Evolutionary conservation across 2,888 invertebrate genomes (phyloP).

Genomic region (Mythimna lalbum): DNA sequence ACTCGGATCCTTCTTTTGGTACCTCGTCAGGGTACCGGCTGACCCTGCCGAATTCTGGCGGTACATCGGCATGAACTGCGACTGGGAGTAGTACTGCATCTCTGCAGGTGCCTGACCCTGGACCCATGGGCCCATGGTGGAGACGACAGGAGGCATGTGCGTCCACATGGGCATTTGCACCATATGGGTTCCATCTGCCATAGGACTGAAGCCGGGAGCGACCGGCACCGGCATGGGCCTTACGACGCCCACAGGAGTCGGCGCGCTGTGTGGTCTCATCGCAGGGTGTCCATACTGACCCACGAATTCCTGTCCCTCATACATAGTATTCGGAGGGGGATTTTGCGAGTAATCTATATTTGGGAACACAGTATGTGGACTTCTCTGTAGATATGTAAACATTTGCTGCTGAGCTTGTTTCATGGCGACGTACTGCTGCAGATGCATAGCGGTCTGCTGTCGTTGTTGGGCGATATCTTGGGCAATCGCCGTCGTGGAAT

Average conservation of each 20-base stretch:
- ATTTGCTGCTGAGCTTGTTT: slow-evolving; percentile 89
- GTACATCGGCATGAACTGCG: slow-evolving; percentile 86
- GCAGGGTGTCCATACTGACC: slow-evolving; percentile 82
- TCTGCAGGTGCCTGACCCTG: slow-evolving; percentile 82
- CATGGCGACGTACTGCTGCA: slow-evolving; percentile 90
- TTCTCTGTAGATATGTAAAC: slow-evolving; percentile 85
- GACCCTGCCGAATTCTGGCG: slow-evolving; percentile 87
- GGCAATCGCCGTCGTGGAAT: slow-evolving; percentile 74
- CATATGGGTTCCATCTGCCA: slow-evolving; percentile 82
- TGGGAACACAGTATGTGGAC: slow-evolving; percentile 86
- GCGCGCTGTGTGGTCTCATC: slow-evolving; percentile 84
- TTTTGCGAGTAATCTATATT: slow-evolving; percentile 80
- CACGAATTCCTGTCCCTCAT: slow-evolving; percentile 82
- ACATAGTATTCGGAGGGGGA: slow-evolving; percentile 75
- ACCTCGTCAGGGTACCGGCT: slow-evolving; percentile 86
- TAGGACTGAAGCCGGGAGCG: slow-evolving; percentile 75
- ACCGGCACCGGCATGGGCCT: slow-evolving; percentile 81
- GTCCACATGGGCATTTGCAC: slow-evolving; percentile 87
- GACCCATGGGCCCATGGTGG: slow-evolving; percentile 83
- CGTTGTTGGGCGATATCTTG: slow-evolving; percentile 85
- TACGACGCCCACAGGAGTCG: slow-evolving; percentile 81
- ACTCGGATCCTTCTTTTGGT: slow-evolving; percentile 82
- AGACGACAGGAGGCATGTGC: slow-evolving; percentile 82
- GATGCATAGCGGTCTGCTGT: slow-evolving; percentile 87
- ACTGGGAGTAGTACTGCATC: slow-evolving; percentile 87